Evolutionary conservation across 2,888 invertebrate species (phyloP), one percentile per base, ranked within the genome.

Genomic region (Kryphioiulus occultus): DNA sequence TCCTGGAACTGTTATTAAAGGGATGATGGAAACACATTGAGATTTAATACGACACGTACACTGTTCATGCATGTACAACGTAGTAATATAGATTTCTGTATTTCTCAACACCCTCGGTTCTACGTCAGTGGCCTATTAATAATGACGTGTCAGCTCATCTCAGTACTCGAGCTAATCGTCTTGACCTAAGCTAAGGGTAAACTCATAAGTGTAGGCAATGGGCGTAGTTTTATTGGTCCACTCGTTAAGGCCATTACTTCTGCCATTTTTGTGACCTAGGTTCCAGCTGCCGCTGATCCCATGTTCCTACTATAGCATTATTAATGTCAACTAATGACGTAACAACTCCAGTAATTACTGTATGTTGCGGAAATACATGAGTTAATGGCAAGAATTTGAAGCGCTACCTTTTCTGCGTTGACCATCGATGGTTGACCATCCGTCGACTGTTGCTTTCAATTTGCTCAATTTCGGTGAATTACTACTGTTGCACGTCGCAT

Each of bases 171-270:
- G 12, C 17, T 78, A 78, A 78, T 78, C 30, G 26, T 78, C 78
- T 78, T 78, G 78, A 78, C 78, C 78, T 30, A 78, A 78, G 30
- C 78, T 78, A 78, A 78, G 78, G 78, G 78, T 78, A 78, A 78
- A 30, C 78, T 78, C 78, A 78, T 78, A 78, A 30, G 10, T 12
- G 26, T 30, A 30, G 30, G 78, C 12, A 78, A 78, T 78, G 78
- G 78, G 78, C 78, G 78, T 78, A 12, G 78, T 30, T 78, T 78
- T 30, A 78, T 78, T 78, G 30, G 78, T 12, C 26, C 30, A 78
- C 78, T 78, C 78, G 78, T 78, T 78, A 1, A 30, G 78, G 15
- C 3, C 78, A 78, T 78, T 78, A 78, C 78, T 30, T 78, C 30
- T 78, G 30, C 12, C 78, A 12, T 30, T 78, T 78, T 26, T 30